These are phyloP conservation scores for Bombus vancouverensis DNA, from an alignment of 1,140 invertebrate species.

Conservation along the genomic window DNA sequence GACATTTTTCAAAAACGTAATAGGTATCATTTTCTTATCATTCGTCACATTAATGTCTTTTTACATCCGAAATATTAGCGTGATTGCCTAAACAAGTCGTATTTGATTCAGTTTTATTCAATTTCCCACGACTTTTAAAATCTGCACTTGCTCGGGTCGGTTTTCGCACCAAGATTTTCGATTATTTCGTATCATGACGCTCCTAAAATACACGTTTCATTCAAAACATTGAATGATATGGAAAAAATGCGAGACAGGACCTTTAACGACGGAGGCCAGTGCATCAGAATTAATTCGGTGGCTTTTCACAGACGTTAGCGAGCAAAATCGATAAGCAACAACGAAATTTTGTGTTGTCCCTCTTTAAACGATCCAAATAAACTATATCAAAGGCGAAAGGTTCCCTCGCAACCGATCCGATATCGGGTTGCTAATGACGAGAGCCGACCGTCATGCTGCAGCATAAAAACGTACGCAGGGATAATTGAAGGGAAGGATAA, in stretches of 20 bases:
- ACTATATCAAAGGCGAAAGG: constrained; percentile 47
- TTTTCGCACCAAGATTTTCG: too few relatives aligned
- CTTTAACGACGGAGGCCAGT: not conserved
- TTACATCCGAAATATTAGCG: too few relatives aligned
- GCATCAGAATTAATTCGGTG: not conserved
- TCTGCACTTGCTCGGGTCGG: too few relatives aligned
- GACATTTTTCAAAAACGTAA: too few relatives aligned
- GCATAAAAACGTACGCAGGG: constrained; percentile 76
- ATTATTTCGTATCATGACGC: too few relatives aligned
- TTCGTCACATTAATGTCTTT: fast-evolving
- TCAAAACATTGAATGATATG: too few relatives aligned
- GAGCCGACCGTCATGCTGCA: constrained; percentile 71
- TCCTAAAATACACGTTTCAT: too few relatives aligned
- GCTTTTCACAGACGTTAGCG: not conserved
- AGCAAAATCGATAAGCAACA: not conserved
- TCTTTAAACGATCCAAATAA: constrained; percentile 56
- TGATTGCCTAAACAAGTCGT: too few relatives aligned
- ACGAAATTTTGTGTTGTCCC: constrained; percentile 2
- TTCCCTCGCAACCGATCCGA: constrained; percentile 62
- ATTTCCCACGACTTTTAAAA: too few relatives aligned
- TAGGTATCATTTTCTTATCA: too few relatives aligned
- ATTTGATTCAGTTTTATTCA: too few relatives aligned
- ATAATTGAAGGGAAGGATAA: constrained; percentile 77
- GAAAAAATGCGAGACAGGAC: too few relatives aligned
- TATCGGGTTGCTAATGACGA: constrained; percentile 80